Base-by-base conservation (phyloP, 2,113 vertebrate genomes). In the Hippocampus barbouri region DNA sequence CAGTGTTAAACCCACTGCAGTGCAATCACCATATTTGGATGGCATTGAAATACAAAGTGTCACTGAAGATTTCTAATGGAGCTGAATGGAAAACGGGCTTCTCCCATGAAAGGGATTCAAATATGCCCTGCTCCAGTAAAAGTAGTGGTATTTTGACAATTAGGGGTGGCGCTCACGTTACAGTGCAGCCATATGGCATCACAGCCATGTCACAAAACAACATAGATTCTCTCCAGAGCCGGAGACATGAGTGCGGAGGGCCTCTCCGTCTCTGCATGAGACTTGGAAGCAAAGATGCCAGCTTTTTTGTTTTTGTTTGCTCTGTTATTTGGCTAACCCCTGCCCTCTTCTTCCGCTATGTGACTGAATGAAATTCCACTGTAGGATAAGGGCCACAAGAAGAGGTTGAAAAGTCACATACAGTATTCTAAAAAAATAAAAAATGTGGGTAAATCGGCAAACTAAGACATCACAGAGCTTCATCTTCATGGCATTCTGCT, bases 1-100 rank as follows among this genome's bases (percentile, higher is more conserved):
- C 74, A 83, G 87, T 79, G 73, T 84, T 77, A 71, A 69, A 83
- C 79, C 80, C 85, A 77, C 76, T 66, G 78, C 30, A 6, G 77
- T 20, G 69, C 79, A 85, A 88, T 84, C 85, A 71, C 81, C 86
- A 74, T 72, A 80, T 87, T 88, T 85, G 86, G 85, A 84, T 70
- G 76, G 80, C 79, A 75, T 77, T 66, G 77, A 86, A 87, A 79
- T 83, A 84, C 81, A n/a, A 70, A 81, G 82, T 77, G 81, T 78
- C 78, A 68, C 79, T 83, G 85, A 82, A 82, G 81, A 85, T 86
- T 88, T 88, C 79, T 83, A 87, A 87, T 86, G 81, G 81, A 88
- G 83, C 77, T 86, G 84, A 84, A 87, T 76, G 77, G 75, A 81
- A 88, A 84, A 77, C 78, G 41, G 75, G 72, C 77, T 74, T 75